Evolutionary conservation across 2,113 vertebrate species (phyloP).

Genomic region (Tragelaphus scriptus): DNA sequence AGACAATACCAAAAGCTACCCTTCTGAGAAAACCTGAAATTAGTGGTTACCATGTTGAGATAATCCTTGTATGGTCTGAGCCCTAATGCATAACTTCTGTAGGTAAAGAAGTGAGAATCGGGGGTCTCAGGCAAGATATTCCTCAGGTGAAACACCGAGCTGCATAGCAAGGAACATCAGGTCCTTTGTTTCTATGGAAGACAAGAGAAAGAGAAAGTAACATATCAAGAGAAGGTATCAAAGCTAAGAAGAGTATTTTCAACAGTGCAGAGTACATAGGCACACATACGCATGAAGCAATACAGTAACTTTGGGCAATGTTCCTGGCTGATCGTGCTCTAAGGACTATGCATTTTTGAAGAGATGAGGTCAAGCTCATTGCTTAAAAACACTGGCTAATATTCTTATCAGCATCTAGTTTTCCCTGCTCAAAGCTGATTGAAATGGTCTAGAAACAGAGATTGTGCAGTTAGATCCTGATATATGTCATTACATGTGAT

Average conservation of each 20-base stretch:
- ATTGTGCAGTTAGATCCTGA: slow-evolving; percentile 24
- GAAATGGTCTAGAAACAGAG: slow-evolving; percentile 50
- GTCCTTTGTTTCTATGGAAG: background rate
- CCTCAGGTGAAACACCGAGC: background rate
- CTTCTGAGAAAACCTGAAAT: slow-evolving; percentile 9
- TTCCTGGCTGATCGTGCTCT: slow-evolving; percentile 42
- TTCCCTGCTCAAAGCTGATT: slow-evolving; percentile 39
- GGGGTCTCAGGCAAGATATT: background rate
- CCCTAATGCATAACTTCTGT: background rate
- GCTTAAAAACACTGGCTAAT: slow-evolving; percentile 53
- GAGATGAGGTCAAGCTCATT: slow-evolving; percentile 32
- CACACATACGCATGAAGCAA: background rate
- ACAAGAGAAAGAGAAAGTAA: background rate
- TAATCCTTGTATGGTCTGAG: background rate
- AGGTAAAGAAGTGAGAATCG: background rate
- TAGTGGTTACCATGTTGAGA: background rate
- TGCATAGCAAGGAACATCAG: background rate
- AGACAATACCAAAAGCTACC: background rate
- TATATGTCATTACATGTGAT: slow-evolving; percentile 16
- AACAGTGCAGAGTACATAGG: background rate
- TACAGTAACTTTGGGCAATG: slow-evolving; percentile 46
- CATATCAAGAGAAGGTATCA: background rate
- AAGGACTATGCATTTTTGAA: background rate
- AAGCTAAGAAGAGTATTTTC: slow-evolving; percentile 19
- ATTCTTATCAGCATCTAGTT: background rate